Evolutionary conservation across 2,888 invertebrate species (phyloP).

Genomic region (Belgica antarctica): DNA sequence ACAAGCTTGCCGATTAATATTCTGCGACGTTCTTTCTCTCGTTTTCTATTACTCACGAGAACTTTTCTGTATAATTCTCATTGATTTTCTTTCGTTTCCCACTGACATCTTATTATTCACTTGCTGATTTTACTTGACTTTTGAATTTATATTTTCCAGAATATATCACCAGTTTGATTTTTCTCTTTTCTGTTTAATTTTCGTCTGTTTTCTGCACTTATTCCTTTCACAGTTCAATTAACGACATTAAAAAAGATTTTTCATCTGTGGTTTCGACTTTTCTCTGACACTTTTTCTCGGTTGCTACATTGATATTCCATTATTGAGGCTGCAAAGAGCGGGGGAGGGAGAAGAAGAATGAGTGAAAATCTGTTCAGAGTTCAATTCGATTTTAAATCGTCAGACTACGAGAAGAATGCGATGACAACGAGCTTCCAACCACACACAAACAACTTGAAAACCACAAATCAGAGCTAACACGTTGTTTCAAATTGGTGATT

Average conservation of each 20-base stretch:
- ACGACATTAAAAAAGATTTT: slow-evolving; percentile 36
- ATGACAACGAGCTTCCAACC: slow-evolving; percentile 2
- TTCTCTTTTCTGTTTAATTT: slow-evolving; percentile 17
- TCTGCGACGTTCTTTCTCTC: not conserved
- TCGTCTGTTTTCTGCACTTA: not conserved
- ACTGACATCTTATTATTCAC: slow-evolving; percentile 20
- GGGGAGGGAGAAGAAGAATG: not conserved
- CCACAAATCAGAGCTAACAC: too few relatives aligned
- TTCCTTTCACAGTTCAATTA: slow-evolving; percentile 41
- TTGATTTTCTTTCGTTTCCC: slow-evolving; percentile 27
- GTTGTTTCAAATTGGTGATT: too few relatives aligned
- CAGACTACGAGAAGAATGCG: not conserved
- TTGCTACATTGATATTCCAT: slow-evolving; percentile 42
- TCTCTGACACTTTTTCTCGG: slow-evolving; percentile 26
- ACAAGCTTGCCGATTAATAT: slow-evolving; percentile 7
- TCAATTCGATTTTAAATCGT: slow-evolving; percentile 1
- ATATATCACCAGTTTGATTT: slow-evolving; percentile 41
- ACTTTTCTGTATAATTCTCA: slow-evolving; percentile 20
- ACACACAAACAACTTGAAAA: too few relatives aligned
- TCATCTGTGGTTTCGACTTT: slow-evolving; percentile 12
- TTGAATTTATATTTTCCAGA: slow-evolving; percentile 15
- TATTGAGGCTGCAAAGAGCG: slow-evolving; percentile 27
- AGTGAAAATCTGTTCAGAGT: not conserved
- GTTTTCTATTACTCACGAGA: not conserved
- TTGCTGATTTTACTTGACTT: slow-evolving; percentile 10